Conservation (phyloP, 2,113 vertebrate species). For the Mionectes macconnelli region DNA sequence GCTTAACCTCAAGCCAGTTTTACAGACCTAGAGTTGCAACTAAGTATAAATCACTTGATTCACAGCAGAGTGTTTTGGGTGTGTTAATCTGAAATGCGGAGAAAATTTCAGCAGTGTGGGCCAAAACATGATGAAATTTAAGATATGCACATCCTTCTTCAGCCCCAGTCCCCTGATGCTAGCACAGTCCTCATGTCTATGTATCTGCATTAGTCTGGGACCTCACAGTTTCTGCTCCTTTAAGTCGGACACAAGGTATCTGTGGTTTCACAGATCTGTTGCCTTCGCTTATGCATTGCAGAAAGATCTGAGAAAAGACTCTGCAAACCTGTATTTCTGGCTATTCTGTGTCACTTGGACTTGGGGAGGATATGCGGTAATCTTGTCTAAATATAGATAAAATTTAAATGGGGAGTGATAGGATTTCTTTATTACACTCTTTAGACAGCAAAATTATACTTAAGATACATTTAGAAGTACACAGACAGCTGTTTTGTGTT, state of each 20-base stretch:
- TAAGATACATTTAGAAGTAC: neutral
- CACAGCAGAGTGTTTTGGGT: neutral
- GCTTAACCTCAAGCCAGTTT: neutral
- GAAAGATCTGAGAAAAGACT: neutral
- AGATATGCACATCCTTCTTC: neutral
- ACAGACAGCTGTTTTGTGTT: conserved; percentile 17
- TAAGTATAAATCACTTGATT: conserved; percentile 39
- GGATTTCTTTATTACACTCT: conserved; percentile 3
- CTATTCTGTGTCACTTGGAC: neutral
- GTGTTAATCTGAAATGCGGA: neutral
- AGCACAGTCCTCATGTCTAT: neutral
- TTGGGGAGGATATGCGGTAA: neutral
- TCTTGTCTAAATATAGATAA: neutral
- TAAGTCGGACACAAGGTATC: neutral
- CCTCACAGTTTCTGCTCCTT: neutral
- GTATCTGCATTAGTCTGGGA: neutral
- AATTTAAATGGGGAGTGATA: neutral
- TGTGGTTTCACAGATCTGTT: neutral
- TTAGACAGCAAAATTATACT: conserved; percentile 27
- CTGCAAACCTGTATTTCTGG: neutral
- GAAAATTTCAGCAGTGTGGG: neutral
- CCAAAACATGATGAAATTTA: neutral
- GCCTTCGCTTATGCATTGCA: neutral
- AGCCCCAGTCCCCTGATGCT: neutral
- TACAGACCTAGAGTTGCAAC: neutral